These are phyloP conservation scores for Ciconia nigra DNA, from an alignment of 2,797 vertebrate genomes.

Conservation along the genomic window DNA sequence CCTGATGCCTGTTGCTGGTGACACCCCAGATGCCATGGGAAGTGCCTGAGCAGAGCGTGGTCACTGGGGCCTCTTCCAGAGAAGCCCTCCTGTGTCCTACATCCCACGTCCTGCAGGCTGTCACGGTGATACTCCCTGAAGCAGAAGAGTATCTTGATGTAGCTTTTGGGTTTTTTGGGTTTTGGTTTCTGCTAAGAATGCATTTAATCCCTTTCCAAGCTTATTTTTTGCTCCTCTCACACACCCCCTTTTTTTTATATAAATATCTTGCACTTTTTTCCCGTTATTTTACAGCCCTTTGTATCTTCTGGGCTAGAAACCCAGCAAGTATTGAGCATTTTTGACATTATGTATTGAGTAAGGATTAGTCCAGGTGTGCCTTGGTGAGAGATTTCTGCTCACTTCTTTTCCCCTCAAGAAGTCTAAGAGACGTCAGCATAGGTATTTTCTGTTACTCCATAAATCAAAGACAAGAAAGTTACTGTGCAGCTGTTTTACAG, in stretches of 20 bases:
- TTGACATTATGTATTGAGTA: neutral
- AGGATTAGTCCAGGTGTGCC: neutral
- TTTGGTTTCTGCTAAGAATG: neutral
- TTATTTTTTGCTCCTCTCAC: neutral
- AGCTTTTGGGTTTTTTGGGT: neutral
- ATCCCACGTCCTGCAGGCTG: neutral
- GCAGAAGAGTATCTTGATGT: neutral
- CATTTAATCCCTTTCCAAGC: neutral
- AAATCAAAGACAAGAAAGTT: neutral
- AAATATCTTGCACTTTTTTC: neutral
- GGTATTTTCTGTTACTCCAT: neutral
- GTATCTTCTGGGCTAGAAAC: neutral
- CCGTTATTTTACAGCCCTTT: neutral
- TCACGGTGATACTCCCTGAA: neutral
- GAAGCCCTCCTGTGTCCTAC: neutral
- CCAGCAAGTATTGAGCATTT: neutral
- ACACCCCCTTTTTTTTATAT: neutral
- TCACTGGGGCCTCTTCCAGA: neutral
- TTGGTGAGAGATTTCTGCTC: neutral
- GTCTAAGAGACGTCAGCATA: neutral
- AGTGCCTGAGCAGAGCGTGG: neutral
- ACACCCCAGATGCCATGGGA: neutral
- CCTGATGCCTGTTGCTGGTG: neutral
- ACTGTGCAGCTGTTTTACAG: neutral
- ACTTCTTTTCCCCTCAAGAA: neutral